Conservation (phyloP, 2,797 vertebrate genomes). For the Aulostomus chinensis region DNA sequence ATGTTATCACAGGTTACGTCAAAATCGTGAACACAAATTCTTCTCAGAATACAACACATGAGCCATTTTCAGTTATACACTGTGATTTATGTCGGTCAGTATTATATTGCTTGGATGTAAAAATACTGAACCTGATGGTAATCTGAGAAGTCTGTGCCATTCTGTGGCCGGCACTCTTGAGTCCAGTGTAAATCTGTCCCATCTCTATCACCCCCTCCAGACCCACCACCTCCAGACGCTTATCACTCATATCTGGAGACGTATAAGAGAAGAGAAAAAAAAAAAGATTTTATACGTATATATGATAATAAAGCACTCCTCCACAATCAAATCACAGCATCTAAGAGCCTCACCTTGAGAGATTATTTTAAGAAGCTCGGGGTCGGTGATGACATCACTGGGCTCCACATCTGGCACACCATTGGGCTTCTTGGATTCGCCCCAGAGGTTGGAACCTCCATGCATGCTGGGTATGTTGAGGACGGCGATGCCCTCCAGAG, state of each 20-base stretch:
- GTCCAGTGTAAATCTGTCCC: conserved; percentile 93
- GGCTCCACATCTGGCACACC: conserved; percentile 56
- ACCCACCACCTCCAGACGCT: conserved; percentile 90
- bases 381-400: conserved; percentile 84
- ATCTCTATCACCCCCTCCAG: conserved; percentile 91
- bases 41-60: too few species aligned
- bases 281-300: too few species aligned
- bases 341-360: conserved; percentile 89
- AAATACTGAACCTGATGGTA: conserved; percentile 82
- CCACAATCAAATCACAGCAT: too few species aligned
- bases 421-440: conserved; percentile 86
- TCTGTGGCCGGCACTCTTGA: conserved; percentile 88
- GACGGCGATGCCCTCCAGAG: conserved; percentile 89
- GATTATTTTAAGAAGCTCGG: conserved; percentile 85
- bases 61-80: too few species aligned
- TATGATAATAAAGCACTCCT: too few species aligned
- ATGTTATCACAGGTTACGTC: background rate
- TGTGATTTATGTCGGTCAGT: too few species aligned
- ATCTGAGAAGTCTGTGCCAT: conserved; percentile 90
- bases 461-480: conserved; percentile 97
- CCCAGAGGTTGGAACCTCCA: conserved; percentile 96
- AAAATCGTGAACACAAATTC: too few species aligned
- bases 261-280: background rate
- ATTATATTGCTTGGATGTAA: too few species aligned
- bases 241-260: conserved; percentile 86